Evolutionary conservation across 2,797 vertebrate species (phyloP), one percentile per base, ranked within the genome.

Genomic region (Spinibarbus caldwelli): DNA sequence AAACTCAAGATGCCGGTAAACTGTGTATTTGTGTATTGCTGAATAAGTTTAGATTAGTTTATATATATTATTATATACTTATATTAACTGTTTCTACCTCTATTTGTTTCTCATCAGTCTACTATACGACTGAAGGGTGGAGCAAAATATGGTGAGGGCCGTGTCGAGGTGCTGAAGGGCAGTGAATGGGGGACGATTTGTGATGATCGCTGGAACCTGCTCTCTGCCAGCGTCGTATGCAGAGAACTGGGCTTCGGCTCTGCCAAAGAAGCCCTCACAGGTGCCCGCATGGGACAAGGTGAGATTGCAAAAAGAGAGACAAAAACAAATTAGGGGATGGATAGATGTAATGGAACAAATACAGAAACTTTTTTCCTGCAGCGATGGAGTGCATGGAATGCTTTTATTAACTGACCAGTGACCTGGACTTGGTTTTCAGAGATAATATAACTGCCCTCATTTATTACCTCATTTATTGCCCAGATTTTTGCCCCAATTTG

Each of bases 251-350:
- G 98, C 88, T 99, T 98, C 0, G 98, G 98, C 84, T 98, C 95
- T 0, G 98, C 98, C 88, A 97, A 96, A 90, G 97, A 98, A 88
- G 97, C 98, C 23, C 93, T 99, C 76, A 97, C 94, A 0, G 97
- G 98, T 19, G 97, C 95, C 2, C 96, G 97, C 82, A 97, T 99
- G 97, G 97, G 98, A 11, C 97, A 99, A 95, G 98, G 98, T 99
- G 77, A 95, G 94, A 38, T 21, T 7, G 21, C 10, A 41, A 82
- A n/a, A 71, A 19, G 49, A 26, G 49, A 76, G 2, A 80, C 26
- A 77, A 45, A 43, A 36, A 43, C 38, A 3, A 26, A 62, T 15
- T 11, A 41, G 80, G 7, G 21, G 31, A 78, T 31, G 14, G 21
- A 57, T 5, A 4, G 29, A 68, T 59, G 2, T 26, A 17, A 23